phyloP scores from a whole-genome alignment of 2,113 vertebrate genomes.

The Poeciliopsis occidentalis region DNA sequence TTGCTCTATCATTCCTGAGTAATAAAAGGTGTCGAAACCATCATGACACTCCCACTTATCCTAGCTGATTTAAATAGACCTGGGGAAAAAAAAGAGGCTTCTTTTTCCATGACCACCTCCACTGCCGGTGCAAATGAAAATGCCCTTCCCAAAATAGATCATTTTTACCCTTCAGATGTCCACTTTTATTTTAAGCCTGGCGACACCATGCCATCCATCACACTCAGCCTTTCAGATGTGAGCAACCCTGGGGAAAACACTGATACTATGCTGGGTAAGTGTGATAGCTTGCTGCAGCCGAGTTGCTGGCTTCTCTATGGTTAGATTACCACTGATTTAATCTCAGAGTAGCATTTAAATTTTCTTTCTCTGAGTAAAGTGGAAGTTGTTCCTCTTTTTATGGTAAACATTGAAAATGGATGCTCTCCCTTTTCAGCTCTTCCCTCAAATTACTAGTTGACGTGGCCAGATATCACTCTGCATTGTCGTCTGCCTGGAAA shows the following conservation, averaged over 20 bases:
- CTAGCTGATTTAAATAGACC: conserved; percentile 72
- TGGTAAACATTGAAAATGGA: conserved; percentile 72
- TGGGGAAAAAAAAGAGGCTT: conserved; percentile 30
- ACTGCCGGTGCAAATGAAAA: conserved; percentile 75
- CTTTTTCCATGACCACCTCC: conserved; percentile 71
- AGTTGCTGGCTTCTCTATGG: conserved; percentile 49
- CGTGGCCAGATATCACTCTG: conserved; percentile 61
- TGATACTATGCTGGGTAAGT: conserved; percentile 57
- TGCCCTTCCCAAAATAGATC: conserved; percentile 80
- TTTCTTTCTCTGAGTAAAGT: conserved; percentile 67
- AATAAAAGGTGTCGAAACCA: conserved; percentile 68
- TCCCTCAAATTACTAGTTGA: conserved; percentile 72
- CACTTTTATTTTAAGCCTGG: conserved; percentile 78
- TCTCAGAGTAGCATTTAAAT: conserved; percentile 67
- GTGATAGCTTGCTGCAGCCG: conserved; percentile 53
- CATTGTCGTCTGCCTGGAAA: conserved; percentile 69
- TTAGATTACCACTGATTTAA: conserved; percentile 68
- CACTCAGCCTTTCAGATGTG: conserved; percentile 67
- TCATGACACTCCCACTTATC: conserved; percentile 64
- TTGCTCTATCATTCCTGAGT: conserved; percentile 64
- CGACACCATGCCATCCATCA: conserved; percentile 76
- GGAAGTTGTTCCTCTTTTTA: conserved; percentile 66
- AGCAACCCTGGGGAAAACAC: conserved; percentile 57
- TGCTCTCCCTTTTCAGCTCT: conserved; percentile 65
- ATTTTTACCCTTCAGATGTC: conserved; percentile 77